phyloP scores from a whole-genome alignment of 2,113 vertebrate species.

The Monopterus albus region DNA sequence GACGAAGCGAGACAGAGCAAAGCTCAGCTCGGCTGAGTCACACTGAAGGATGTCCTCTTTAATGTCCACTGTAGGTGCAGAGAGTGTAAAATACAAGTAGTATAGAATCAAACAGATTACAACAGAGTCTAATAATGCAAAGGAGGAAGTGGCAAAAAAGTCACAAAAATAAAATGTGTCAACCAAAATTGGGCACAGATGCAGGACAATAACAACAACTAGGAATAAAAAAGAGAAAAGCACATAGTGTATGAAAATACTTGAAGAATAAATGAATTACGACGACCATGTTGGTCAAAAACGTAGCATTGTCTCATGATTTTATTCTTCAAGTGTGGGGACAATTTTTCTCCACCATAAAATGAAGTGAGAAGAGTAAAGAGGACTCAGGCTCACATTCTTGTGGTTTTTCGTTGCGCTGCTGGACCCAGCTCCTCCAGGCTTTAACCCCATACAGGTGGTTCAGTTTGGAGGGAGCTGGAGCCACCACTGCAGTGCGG shows the following conservation, averaged over 20 bases:
- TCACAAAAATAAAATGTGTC: too few relatives aligned
- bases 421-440: constrained; percentile 94
- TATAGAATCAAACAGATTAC: neutral
- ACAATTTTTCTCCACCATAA: too few relatives aligned
- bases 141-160: constrained; percentile 67
- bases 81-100: fast-evolving
- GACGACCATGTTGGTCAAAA: too few relatives aligned
- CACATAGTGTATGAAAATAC: too few relatives aligned
- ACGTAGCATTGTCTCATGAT: too few relatives aligned
- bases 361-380: too few relatives aligned
- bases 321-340: too few relatives aligned
- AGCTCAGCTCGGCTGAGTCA: constrained; percentile 90
- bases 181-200: too few relatives aligned
- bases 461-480: constrained; percentile 84
- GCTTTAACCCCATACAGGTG: constrained; percentile 94
- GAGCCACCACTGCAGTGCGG: constrained; percentile 75
- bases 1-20: constrained; percentile 93
- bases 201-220: too few relatives aligned
- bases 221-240: neutral
- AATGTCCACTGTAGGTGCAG: constrained; percentile 73
- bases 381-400: constrained; percentile 60
- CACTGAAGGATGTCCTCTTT: constrained; percentile 94
- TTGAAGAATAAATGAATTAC: too few relatives aligned
- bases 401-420: constrained; percentile 84
- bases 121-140: constrained; percentile 18